Evolutionary conservation across 1,140 invertebrate species (phyloP).

Genomic region (Temnothorax curvispinosus): DNA sequence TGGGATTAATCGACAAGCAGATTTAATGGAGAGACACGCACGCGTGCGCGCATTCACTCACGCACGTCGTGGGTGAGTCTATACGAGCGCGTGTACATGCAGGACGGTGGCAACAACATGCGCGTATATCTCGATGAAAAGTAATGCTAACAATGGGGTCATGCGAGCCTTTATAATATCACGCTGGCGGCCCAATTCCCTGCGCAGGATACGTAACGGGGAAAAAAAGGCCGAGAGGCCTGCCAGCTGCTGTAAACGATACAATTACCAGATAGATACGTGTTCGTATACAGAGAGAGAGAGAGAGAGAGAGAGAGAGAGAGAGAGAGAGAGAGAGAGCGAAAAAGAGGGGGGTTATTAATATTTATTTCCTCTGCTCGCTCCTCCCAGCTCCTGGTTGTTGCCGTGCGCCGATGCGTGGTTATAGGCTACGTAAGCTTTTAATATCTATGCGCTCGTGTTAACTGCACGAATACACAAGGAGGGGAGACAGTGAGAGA

Average conservation of each 20-base stretch:
- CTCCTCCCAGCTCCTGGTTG: constrained; percentile 69
- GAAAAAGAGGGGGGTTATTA: constrained; percentile 73
- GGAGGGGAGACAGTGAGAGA: neutral
- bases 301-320: constrained; percentile 10
- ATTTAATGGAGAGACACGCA: constrained; percentile 56
- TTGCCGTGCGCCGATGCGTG: constrained; percentile 70
- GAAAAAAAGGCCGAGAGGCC: constrained; percentile 68
- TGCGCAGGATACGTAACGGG: constrained; percentile 47
- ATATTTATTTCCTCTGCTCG: constrained; percentile 79
- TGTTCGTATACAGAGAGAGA: constrained; percentile 30
- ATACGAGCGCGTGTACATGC: constrained; percentile 21
- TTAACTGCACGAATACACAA: constrained; percentile 64
- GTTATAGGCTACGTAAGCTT: constrained; percentile 57
- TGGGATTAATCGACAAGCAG: constrained; percentile 59
- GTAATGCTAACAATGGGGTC: constrained; percentile 79
- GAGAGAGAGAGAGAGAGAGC: neutral
- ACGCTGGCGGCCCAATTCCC: constrained; percentile 65
- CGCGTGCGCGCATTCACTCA: neutral
- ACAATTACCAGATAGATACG: constrained; percentile 75
- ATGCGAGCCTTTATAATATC: constrained; percentile 81
- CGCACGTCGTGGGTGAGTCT: constrained; percentile 40
- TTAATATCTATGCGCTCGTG: constrained; percentile 68
- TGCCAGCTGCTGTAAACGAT: constrained; percentile 79
- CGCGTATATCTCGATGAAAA: constrained; percentile 71
- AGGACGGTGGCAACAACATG: neutral